Evolutionary conservation across 2,888 invertebrate genomes (phyloP).

Genomic region (Cosmorhoe ocellata): DNA sequence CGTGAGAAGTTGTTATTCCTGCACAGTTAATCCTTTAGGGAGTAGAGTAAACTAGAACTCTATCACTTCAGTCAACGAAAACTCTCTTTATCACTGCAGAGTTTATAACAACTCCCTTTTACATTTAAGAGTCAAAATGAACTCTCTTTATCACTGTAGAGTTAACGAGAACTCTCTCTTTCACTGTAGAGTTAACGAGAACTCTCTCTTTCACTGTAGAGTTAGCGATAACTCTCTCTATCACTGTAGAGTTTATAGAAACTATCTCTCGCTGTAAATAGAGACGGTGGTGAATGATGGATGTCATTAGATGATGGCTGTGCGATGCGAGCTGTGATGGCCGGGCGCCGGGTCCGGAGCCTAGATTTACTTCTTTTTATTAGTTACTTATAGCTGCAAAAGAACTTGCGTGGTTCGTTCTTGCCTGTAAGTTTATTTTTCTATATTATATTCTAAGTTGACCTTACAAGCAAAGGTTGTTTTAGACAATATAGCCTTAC

Average conservation of each 20-base stretch:
- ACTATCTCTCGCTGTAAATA: constrained; percentile 15
- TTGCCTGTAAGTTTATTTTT: constrained; percentile 15
- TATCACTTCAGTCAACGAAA: not conserved
- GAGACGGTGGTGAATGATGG: constrained; percentile 21
- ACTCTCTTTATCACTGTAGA: not conserved
- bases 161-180: not conserved
- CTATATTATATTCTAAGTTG: not conserved
- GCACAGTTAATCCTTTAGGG: too few relatives aligned
- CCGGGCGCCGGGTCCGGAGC: constrained; percentile 17
- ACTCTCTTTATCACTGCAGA: not conserved
- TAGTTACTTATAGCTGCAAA: constrained; percentile 4
- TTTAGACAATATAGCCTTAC: constrained; percentile 4
- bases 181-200: constrained; percentile 2
- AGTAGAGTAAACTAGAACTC: too few relatives aligned
- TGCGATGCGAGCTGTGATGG: constrained; percentile 26
- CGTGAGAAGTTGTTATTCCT: too few relatives aligned
- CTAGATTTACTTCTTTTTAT: constrained; percentile 12
- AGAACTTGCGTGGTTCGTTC: not conserved
- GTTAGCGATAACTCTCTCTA: not conserved
- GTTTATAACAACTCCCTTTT: not conserved
- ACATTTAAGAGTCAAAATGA: not conserved
- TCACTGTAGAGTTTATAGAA: not conserved
- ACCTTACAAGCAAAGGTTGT: constrained; percentile 1
- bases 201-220: constrained; percentile 1
- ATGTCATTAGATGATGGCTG: constrained; percentile 21